phyloP scores from a whole-genome alignment of 2,113 vertebrate genomes.

The Rallus limicola region DNA sequence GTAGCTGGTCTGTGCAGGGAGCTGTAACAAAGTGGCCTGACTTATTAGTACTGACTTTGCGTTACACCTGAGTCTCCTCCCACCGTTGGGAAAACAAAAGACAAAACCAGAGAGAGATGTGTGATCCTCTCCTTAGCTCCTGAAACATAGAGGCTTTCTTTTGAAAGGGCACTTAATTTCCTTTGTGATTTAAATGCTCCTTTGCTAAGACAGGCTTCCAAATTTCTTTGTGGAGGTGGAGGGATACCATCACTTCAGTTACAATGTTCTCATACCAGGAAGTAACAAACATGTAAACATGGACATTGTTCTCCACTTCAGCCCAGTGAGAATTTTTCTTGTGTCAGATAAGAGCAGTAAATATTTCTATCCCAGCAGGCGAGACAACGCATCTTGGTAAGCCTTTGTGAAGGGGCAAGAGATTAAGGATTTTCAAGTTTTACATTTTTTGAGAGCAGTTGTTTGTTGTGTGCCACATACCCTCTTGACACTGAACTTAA shows the following conservation, averaged over 20 bases:
- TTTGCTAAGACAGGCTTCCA: not conserved
- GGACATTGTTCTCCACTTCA: not conserved
- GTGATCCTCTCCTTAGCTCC: not conserved
- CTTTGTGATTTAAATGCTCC: not conserved
- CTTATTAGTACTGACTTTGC: not conserved
- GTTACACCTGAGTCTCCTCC: not conserved
- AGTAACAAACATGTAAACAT: not conserved
- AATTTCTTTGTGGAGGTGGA: not conserved
- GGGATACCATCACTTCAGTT: not conserved
- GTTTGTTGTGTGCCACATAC: not conserved
- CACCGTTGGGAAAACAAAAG: rapidly evolving
- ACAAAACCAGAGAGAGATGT: not conserved
- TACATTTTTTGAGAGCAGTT: not conserved
- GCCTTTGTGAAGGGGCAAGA: not conserved
- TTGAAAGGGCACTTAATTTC: not conserved
- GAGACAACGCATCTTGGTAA: not conserved
- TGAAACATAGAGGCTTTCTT: not conserved
- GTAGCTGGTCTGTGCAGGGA: not conserved
- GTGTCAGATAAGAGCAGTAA: not conserved
- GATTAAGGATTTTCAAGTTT: not conserved
- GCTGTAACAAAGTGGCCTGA: not conserved
- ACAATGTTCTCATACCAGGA: not conserved
- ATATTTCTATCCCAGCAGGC: not conserved
- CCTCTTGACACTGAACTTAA: not conserved
- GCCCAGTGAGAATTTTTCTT: not conserved